A percentile compares a stretch with the other conserved stretches of the same genome.
Evolutionary conservation across 2,888 invertebrate species (phyloP).

Genomic region (Torymus aiolomorphi): DNA sequence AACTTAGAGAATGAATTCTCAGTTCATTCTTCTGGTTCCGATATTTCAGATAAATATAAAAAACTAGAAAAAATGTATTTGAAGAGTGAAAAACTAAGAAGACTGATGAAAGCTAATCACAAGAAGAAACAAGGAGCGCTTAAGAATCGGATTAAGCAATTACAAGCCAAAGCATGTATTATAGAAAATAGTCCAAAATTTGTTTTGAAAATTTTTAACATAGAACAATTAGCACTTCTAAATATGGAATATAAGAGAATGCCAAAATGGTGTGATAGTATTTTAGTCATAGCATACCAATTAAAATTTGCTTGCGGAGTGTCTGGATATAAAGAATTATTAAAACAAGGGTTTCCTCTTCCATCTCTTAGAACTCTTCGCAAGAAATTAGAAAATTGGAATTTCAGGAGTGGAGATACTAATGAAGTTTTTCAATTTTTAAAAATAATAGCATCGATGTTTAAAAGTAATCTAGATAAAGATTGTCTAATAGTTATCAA

Average conservation of each 20-base stretch:
- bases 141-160: too few relatives aligned
- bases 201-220: conserved; percentile 1
- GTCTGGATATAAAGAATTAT: not conserved
- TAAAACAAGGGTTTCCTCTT: not conserved
- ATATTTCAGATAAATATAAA: too few relatives aligned
- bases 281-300: not conserved
- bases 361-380: conserved; percentile 3
- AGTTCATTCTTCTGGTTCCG: too few relatives aligned
- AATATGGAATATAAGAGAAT: not conserved
- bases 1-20: too few relatives aligned
- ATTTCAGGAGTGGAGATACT: conserved; percentile 51
- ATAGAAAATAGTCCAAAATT: too few relatives aligned
- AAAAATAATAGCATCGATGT: conserved; percentile 23
- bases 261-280: not conserved
- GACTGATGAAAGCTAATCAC: too few relatives aligned
- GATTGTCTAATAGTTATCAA: conserved; percentile 56
- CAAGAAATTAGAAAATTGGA: conserved; percentile 41
- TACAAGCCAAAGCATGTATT: too few relatives aligned
- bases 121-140: too few relatives aligned
- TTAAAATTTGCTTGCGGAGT: not conserved
- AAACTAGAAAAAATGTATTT: not conserved
- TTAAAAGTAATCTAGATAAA: conserved; percentile 48
- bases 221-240: not conserved
- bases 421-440: conserved; percentile 50
- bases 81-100: too few relatives aligned